Evolutionary conservation across 2,797 vertebrate species (phyloP).

Genomic region (Sarcoramphus papa): DNA sequence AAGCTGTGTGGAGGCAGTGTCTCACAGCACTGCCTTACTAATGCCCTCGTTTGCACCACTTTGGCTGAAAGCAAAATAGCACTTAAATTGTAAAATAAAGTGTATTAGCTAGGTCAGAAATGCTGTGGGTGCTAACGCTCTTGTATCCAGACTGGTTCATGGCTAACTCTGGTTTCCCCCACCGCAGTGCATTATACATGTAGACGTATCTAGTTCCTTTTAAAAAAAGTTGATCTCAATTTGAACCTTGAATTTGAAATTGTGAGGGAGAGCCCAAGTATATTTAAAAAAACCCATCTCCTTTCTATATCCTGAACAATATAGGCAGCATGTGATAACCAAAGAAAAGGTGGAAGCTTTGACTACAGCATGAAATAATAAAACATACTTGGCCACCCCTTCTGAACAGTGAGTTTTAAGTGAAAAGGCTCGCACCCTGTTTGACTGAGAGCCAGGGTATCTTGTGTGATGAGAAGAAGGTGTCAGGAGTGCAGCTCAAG

Average conservation of each 20-base stretch:
- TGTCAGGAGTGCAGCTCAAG: neutral
- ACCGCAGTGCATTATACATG: rapidly evolving
- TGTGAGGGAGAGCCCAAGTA: neutral
- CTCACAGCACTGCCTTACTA: neutral
- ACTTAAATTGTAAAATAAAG: neutral
- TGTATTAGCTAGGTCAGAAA: neutral
- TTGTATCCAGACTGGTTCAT: neutral
- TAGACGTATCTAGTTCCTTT: rapidly evolving
- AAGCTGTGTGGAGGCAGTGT: rapidly evolving
- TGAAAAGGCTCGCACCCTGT: rapidly evolving
- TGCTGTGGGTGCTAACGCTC: neutral
- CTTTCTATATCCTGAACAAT: neutral
- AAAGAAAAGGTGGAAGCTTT: neutral
- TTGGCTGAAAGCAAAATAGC: neutral
- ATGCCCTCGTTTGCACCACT: neutral
- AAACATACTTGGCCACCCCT: neutral
- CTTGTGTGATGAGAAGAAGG: neutral
- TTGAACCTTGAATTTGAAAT: neutral
- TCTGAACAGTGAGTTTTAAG: neutral
- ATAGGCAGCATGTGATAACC: too few species aligned
- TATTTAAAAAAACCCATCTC: neutral
- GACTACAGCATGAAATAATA: neutral
- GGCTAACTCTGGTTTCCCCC: neutral
- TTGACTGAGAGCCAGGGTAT: neutral
- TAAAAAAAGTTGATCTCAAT: neutral